Conservation (phyloP, 2,888 invertebrate species). For the Tipula lateralis region DNA sequence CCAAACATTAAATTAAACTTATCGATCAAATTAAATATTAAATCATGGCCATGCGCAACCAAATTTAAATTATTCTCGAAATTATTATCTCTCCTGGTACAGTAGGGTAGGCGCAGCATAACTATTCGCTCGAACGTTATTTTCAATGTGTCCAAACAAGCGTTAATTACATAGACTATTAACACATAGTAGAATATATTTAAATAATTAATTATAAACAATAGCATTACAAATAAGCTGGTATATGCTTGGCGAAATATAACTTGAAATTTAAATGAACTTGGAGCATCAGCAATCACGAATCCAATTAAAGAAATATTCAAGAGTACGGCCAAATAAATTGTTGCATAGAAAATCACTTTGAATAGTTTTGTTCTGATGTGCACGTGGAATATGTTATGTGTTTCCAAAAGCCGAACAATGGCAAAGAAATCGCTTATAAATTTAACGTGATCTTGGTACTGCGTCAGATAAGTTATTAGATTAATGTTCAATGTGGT, state of each 20-base stretch:
- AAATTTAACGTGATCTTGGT: not conserved
- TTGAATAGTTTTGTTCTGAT: not conserved
- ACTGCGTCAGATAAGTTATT: not conserved
- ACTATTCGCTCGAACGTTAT: not conserved
- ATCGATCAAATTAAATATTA: not conserved
- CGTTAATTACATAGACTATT: not conserved
- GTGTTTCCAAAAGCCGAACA: not conserved
- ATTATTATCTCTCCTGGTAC: not conserved
- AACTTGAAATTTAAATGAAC: not conserved
- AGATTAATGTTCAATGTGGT: not conserved
- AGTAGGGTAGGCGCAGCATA: too few species aligned
- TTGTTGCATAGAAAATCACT: not conserved
- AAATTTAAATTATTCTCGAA: not conserved
- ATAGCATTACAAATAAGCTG: not conserved
- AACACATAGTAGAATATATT: not conserved
- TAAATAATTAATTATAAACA: not conserved
- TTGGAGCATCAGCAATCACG: not conserved
- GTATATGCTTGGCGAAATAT: not conserved
- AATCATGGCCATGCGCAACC: not conserved
- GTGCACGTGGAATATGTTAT: not conserved
- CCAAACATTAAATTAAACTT: slow-evolving; percentile 1
- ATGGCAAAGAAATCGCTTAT: not conserved
- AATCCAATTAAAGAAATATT: not conserved
- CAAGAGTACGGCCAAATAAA: not conserved
- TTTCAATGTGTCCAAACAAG: not conserved